These are phyloP conservation scores for Melanerpes formicivorus DNA, from an alignment of 2,113 vertebrate species.

Conservation along the genomic window DNA sequence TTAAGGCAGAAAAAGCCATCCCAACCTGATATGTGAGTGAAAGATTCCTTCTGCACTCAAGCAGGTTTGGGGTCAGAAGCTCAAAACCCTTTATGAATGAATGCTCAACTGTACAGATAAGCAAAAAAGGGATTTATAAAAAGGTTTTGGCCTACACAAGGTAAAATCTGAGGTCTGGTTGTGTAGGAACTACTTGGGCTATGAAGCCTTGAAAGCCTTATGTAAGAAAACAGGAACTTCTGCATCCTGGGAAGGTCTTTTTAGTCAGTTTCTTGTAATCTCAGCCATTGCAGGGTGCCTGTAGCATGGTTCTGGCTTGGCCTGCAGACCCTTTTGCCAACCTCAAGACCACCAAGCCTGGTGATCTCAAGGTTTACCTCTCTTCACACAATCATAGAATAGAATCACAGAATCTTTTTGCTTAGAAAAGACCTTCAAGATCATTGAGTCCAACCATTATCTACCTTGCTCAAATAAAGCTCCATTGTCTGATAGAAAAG, in stretches of 20 bases:
- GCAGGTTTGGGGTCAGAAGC: not conserved
- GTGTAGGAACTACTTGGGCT: not conserved
- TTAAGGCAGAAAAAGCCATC: not conserved
- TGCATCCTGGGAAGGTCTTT: not conserved
- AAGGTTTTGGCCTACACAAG: not conserved
- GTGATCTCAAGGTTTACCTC: not conserved
- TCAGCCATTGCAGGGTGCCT: not conserved
- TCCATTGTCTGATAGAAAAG: too few relatives aligned
- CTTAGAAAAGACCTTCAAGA: too few relatives aligned
- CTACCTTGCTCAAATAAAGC: too few relatives aligned
- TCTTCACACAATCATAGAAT: not conserved
- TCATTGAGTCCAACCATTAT: too few relatives aligned
- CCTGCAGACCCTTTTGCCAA: too few relatives aligned
- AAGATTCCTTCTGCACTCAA: not conserved
- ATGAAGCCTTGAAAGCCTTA: not conserved
- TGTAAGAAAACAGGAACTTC: not conserved
- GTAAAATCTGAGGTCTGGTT: not conserved
- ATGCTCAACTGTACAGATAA: not conserved
- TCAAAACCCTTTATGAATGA: not conserved
- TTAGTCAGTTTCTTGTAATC: not conserved
- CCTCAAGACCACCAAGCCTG: too few relatives aligned
- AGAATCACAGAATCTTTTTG: not conserved
- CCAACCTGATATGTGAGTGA: not conserved
- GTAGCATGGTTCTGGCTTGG: not conserved
- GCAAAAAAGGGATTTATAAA: not conserved